phyloP scores from a whole-genome alignment of 2,113 vertebrate genomes.

The Phrynocephalus versicolor region DNA sequence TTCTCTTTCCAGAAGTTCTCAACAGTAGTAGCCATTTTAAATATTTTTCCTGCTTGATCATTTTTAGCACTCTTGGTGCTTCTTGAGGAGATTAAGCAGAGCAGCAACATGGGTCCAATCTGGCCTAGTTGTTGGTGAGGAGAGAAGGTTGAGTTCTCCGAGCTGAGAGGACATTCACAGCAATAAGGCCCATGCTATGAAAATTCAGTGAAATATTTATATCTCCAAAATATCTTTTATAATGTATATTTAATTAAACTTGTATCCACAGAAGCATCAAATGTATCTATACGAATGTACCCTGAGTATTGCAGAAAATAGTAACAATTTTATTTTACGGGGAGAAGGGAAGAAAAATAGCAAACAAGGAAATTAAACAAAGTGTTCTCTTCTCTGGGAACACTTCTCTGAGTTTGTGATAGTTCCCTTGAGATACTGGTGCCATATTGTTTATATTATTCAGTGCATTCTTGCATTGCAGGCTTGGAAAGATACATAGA shows the following conservation, averaged over 20 bases:
- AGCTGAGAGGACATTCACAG: too few species aligned
- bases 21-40: too few species aligned
- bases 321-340: not conserved
- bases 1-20: too few species aligned
- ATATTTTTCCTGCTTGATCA: too few species aligned
- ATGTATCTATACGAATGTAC: not conserved
- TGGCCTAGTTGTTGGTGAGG: too few species aligned
- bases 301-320: not conserved
- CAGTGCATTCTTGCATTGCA: not conserved
- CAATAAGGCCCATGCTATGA: too few species aligned
- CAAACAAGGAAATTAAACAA: not conserved
- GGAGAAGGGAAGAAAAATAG: not conserved
- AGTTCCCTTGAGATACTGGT: not conserved
- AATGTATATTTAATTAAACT: not conserved
- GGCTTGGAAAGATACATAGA: conserved; percentile 4
- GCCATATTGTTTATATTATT: not conserved
- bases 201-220: not conserved
- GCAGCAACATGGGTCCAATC: too few species aligned
- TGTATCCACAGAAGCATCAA: not conserved
- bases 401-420: not conserved
- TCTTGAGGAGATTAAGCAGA: too few species aligned
- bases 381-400: not conserved
- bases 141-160: too few species aligned
- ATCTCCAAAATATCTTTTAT: not conserved
- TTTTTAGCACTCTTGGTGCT: too few species aligned